A percentile compares a stretch with the other conserved stretches of the same genome.
These are phyloP conservation scores for Papilio protenor DNA, from an alignment of 2,888 invertebrate genomes.

Conservation along the genomic window DNA sequence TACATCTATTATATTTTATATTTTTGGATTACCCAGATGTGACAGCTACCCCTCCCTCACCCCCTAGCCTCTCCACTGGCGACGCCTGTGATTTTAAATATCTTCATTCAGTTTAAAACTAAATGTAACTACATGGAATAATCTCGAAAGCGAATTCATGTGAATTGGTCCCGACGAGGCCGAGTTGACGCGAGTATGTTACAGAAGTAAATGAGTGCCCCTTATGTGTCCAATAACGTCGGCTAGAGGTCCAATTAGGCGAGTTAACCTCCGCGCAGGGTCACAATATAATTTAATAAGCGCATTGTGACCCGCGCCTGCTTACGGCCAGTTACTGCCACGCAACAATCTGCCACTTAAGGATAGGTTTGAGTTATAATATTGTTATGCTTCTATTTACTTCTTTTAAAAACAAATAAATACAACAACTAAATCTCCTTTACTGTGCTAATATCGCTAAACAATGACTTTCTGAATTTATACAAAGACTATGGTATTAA, in stretches of 20 bases:
- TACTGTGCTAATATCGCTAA: not conserved
- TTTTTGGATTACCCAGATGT: too few species aligned
- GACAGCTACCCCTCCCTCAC: too few species aligned
- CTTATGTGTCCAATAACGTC: constrained; percentile 52
- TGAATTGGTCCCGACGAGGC: not conserved
- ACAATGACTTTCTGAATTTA: too few species aligned
- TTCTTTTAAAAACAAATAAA: not conserved
- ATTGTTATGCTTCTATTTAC: not conserved
- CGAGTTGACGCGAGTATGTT: constrained; percentile 25
- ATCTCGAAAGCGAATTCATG: not conserved
- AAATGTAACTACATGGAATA: not conserved
- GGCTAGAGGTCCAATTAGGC: constrained; percentile 69
- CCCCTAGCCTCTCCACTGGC: too few species aligned
- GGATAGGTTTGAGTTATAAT: not conserved
- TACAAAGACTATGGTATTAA: too few species aligned
- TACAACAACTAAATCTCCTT: not conserved
- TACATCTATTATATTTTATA: too few species aligned
- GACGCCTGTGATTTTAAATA: not conserved
- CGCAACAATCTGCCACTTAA: constrained; percentile 18
- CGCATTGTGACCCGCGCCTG: constrained; percentile 43
- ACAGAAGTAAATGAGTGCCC: constrained; percentile 54
- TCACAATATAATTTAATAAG: constrained; percentile 76
- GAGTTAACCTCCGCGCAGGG: constrained; percentile 70
- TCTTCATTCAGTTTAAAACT: not conserved
- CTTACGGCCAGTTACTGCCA: constrained; percentile 41